phyloP scores from a whole-genome alignment of 2,888 invertebrate genomes.

The Smittia aterrima region DNA sequence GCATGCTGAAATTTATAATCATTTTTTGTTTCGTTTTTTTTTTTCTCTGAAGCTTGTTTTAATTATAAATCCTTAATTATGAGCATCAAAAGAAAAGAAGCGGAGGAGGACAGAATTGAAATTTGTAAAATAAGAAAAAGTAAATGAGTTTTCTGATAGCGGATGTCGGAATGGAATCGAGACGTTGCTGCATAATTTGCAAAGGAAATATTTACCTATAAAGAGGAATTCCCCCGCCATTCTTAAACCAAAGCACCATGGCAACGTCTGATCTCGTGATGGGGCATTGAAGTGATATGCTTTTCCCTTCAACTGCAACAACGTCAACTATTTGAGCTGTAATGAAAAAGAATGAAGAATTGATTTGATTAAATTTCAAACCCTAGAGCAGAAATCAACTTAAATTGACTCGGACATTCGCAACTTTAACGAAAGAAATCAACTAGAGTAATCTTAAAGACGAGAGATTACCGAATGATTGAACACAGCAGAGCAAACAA shows the following conservation, averaged over 20 bases:
- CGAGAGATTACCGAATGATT: no score
- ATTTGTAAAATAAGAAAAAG: background rate
- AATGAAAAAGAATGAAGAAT: background rate
- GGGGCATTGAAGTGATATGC: slow-evolving; percentile 76
- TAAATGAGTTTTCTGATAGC: slow-evolving; percentile 6
- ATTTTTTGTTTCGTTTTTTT: background rate
- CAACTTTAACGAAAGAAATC: background rate
- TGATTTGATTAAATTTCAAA: background rate
- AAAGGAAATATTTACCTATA: slow-evolving; percentile 63
- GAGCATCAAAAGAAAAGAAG: slow-evolving; percentile 25
- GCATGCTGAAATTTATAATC: slow-evolving; percentile 35
- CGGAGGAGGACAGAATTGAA: background rate
- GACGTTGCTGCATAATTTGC: background rate
- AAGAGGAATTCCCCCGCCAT: slow-evolving; percentile 73
- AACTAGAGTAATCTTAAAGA: no score
- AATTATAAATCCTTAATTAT: slow-evolving; percentile 38
- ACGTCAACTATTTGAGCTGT: slow-evolving; percentile 62
- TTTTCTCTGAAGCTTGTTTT: slow-evolving; percentile 23
- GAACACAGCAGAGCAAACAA: no score
- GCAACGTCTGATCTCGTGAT: slow-evolving; percentile 76
- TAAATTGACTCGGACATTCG: no score
- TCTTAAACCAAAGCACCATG: slow-evolving; percentile 83
- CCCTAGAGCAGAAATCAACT: no score
- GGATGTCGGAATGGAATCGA: background rate
- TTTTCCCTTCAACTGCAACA: slow-evolving; percentile 76